Evolutionary conservation across 2,113 vertebrate species (phyloP).

Genomic region (Eurypyga helias): DNA sequence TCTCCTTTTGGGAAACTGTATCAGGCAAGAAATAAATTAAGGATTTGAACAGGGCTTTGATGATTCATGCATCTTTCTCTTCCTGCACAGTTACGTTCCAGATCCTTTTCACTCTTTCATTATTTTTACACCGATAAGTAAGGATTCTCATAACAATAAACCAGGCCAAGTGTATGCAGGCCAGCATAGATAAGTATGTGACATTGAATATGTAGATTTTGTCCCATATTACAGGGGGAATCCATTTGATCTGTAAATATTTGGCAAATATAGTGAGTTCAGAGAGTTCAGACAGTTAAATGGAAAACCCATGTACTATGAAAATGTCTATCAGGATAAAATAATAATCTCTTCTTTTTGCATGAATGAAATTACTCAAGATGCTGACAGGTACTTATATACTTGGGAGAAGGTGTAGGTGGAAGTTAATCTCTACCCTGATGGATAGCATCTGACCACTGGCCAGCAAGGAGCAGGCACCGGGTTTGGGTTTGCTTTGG

Average conservation of each 20-base stretch:
- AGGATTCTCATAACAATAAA: not conserved
- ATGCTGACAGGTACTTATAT: not conserved
- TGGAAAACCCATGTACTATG: not conserved
- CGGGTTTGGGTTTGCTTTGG: not conserved
- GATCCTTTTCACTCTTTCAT: not conserved
- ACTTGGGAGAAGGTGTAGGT: not conserved
- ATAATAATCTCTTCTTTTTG: not conserved
- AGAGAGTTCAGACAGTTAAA: not conserved
- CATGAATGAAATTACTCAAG: not conserved
- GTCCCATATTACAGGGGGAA: not conserved
- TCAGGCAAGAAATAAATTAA: not conserved
- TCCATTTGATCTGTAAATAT: not conserved
- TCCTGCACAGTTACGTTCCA: not conserved
- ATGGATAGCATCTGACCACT: not conserved
- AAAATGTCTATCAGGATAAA: not conserved
- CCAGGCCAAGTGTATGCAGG: not conserved
- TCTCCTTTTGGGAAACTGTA: not conserved
- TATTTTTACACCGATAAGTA: not conserved
- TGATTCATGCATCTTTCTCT: not conserved
- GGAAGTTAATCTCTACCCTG: not conserved
- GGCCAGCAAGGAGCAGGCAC: not conserved
- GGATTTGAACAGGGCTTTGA: not conserved
- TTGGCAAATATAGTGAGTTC: not conserved
- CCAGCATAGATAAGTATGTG: not conserved
- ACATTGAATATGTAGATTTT: slow-evolving; percentile 33